phyloP scores from a whole-genome alignment of 2,888 invertebrate species.

The Tetheella fluctuosa region DNA sequence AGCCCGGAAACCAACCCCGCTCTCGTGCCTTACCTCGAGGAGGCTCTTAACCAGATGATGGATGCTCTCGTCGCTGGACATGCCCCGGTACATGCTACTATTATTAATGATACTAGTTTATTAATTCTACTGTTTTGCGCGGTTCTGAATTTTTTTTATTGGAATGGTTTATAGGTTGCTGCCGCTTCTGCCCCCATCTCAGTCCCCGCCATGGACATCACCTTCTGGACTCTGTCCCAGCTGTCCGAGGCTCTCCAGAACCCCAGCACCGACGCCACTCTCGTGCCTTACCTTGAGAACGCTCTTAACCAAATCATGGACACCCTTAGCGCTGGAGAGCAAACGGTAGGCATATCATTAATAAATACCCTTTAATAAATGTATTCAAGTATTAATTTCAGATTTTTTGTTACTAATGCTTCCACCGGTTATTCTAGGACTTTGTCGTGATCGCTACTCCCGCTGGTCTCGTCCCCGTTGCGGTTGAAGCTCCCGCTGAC shows the following conservation, averaged over 20 bases:
- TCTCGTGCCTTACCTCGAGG: slow-evolving; percentile 51
- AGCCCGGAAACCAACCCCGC: slow-evolving; percentile 51
- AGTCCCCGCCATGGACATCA: slow-evolving; percentile 41
- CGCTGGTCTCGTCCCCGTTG: slow-evolving; percentile 19
- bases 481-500: slow-evolving; percentile 17
- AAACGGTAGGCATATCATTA: slow-evolving; percentile 35
- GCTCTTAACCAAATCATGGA: slow-evolving; percentile 41
- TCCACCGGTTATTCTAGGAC: background rate
- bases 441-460: slow-evolving; percentile 27
- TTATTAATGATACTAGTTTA: background rate
- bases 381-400: background rate
- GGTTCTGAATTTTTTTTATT: background rate
- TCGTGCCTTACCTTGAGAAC: slow-evolving; percentile 36
- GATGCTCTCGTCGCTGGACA: slow-evolving; percentile 43
- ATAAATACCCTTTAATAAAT: too few species aligned
- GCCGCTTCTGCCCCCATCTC: slow-evolving; percentile 27
- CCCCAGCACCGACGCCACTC: slow-evolving; percentile 33
- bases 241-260: slow-evolving; percentile 27
- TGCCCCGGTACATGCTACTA: slow-evolving; percentile 12
- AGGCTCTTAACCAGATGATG: slow-evolving; percentile 57
- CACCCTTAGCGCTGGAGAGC: slow-evolving; percentile 28
- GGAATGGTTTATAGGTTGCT: slow-evolving; percentile 34
- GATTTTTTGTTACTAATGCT: background rate
- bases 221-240: slow-evolving; percentile 41
- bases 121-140: background rate